phyloP scores from a whole-genome alignment of 2,797 vertebrate genomes.

The Craterocephalus amniculus region DNA sequence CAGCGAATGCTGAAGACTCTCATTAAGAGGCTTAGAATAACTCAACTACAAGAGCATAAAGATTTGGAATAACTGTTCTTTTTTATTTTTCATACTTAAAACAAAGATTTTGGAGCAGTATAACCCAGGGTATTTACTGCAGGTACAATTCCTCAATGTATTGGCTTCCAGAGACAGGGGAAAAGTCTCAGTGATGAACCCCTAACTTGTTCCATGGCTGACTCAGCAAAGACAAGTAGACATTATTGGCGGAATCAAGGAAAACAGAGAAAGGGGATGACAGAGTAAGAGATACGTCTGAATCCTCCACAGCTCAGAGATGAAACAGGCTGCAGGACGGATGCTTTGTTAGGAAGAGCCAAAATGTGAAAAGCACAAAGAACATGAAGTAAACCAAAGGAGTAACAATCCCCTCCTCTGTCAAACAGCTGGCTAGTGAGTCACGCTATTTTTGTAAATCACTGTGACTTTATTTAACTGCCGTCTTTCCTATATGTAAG shows the following conservation, averaged over 20 bases:
- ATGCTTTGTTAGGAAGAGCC: too few species aligned
- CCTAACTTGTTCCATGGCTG: too few species aligned
- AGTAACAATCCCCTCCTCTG: neutral
- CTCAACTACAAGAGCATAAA: neutral
- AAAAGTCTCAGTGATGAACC: neutral
- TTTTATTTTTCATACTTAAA: too few species aligned
- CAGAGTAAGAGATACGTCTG: too few species aligned
- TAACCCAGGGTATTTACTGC: neutral
- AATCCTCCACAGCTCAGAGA: too few species aligned
- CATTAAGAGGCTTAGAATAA: neutral
- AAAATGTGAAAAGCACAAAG: neutral
- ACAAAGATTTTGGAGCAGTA: neutral
- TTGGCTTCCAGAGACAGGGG: too few species aligned
- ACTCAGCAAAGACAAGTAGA: too few species aligned
- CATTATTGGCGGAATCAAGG: too few species aligned
- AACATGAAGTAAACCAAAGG: neutral
- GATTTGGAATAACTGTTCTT: too few species aligned
- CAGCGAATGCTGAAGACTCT: neutral
- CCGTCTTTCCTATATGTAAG: neutral
- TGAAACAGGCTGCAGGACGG: too few species aligned
- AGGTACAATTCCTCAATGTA: neutral
- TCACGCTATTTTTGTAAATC: neutral
- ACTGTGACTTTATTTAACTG: neutral
- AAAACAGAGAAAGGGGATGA: too few species aligned
- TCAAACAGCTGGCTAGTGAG: neutral